Base-by-base conservation (phyloP, 2,113 vertebrate species). In the Platichthys stellatus region DNA sequence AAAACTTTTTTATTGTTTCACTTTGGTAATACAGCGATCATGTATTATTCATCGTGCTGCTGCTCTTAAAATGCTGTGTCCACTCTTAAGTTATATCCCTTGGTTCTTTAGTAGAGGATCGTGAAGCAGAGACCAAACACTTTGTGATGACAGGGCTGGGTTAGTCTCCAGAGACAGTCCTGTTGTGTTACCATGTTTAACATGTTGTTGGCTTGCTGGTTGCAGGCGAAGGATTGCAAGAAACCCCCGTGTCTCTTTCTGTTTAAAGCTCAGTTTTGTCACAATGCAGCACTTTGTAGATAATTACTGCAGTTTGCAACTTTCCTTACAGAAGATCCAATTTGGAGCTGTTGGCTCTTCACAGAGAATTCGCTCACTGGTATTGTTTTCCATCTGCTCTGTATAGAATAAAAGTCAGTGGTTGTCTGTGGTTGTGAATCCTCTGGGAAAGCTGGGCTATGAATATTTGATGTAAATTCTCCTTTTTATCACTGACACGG, bases 401-500 rank as follows among this genome's bases (percentile, higher is more conserved):
- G 63, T 84, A 63, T 57, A 78, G 75, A 78, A 82, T 73, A 69
- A 86, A 88, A 90, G 72, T 82, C 85, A 70, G 79, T 69, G 67
- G 64, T 86, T 81, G 86, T 85, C 80, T 92, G 73, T 79, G 88
- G 77, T 76, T 72, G 71, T 66, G 77, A 83, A 84, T 92, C 90
- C 89, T 88, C 86, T 85, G 83, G 87, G 89, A 89, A 82, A 60
- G 61, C 67, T 79, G 80, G 35, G 76, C 89, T 78, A 90, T 94
- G 90, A 94, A 94, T 94, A 92, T 93, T 93, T 95, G 84, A 94
- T 94, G 88, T 83, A 91, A 92, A 91, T 91, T 87, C 89, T 88
- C 74, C 82, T 86, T 92, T 93, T 91, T 91, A 90, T 92, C 90
- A 80, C 70, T 72, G 89, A 85, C 89, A 86, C 70, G 75, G 88